These are phyloP conservation scores for Drosophila kuntzei DNA, from an alignment of 2,888 invertebrate species.

Conservation along the genomic window DNA sequence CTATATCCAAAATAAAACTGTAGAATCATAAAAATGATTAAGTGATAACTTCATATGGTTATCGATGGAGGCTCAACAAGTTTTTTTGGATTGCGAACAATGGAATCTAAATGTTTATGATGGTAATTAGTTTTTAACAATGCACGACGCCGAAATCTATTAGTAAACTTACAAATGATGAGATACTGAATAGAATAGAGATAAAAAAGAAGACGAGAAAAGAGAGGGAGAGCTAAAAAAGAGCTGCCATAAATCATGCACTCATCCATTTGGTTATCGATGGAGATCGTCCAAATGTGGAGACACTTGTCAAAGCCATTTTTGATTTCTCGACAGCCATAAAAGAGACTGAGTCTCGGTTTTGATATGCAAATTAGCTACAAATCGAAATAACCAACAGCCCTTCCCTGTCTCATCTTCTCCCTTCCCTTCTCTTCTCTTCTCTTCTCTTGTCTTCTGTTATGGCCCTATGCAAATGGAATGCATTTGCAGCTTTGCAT, in stretches of 20 bases:
- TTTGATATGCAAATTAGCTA: constrained; percentile 70
- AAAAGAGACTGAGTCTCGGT: constrained; percentile 36
- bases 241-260: constrained; percentile 64
- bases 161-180: constrained; percentile 40
- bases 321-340: constrained; percentile 38
- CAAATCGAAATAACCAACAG: constrained; percentile 54
- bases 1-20: constrained; percentile 28
- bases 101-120: constrained; percentile 51
- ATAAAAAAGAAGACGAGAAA: not conserved
- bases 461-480: constrained; percentile 54
- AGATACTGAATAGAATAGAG: constrained; percentile 13
- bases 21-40: constrained; percentile 62
- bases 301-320: constrained; percentile 67
- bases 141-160: constrained; percentile 35
- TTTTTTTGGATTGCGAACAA: constrained; percentile 32
- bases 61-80: constrained; percentile 32
- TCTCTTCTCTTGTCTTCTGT: not conserved
- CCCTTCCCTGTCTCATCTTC: not conserved
- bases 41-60: constrained; percentile 60
- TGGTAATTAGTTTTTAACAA: constrained; percentile 66
- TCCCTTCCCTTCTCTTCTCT: constrained; percentile 3
- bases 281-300: constrained; percentile 42
- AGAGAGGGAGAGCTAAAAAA: constrained; percentile 23
- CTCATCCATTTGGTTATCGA: constrained; percentile 21
- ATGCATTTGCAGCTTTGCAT: constrained; percentile 59